Base-by-base conservation (phyloP, 2,113 vertebrate species). In the Macquaria ambigua region DNA sequence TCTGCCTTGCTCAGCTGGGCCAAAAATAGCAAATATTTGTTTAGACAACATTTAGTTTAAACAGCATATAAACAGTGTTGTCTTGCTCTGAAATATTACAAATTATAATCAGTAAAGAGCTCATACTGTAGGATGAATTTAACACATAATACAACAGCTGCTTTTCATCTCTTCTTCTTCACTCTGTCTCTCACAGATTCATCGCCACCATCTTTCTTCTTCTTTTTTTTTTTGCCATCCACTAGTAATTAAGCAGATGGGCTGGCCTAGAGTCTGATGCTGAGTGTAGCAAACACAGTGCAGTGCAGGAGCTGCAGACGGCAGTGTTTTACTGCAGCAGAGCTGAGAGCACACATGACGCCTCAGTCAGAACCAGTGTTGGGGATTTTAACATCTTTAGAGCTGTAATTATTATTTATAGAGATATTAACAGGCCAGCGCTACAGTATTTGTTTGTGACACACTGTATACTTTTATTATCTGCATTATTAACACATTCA, bases 221-320 rank as follows among this genome's bases (percentile, higher is more conserved):
- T 50, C 28, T 37, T 6, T 37, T 37, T 34, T 34, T 70, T 76
- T 53, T 64, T 64, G 20, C 52, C 58, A n/a, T 43, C 68, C 46
- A n/a, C 39, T 66, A 66, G 67, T 87, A 90, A 91, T 93, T 87
- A 94, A 90, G 59, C 72, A 81, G 85, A 87, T 77, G 77, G 81
- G 67, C 70, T 15, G 58, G 41, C 41, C 43, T 37, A 18, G 72
- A 10, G 28, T 85, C 82, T 87, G 78, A 78, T 81, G 87, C 84
- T 85, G 87, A 91, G 88, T 4, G 63, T 52, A 74, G 89, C 89
- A 90, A 83, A 91, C 87, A 88, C 92, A 93, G 76, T 78, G 85
- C 63, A 74, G 67, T 85, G 88, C 70, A 85, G 89, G 63, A 82
- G 28, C 76, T 88, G 74, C 80, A 81, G 82, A 79, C 34, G 5